Base-by-base conservation (phyloP, 1,140 invertebrate species). In the Drosophila repletoides region DNA sequence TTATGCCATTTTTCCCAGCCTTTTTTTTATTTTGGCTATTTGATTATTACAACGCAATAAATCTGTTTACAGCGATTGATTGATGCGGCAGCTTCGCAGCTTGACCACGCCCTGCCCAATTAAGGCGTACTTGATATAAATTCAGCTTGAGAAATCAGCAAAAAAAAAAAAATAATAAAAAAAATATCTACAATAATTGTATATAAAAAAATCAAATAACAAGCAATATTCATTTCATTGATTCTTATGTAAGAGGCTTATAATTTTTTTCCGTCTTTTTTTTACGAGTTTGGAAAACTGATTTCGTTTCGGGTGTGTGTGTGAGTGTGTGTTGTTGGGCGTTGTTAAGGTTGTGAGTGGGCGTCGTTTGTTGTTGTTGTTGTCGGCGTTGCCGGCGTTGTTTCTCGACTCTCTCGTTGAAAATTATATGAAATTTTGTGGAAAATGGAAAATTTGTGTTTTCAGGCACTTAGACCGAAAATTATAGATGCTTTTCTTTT, bases 361-460 rank as follows among this genome's bases (percentile, higher is more conserved):
- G 41, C 41, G 41, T 45, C 29, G 41, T 45, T 36, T 45, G 22
- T 28, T 43, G 40, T 22, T 21, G 17, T 41, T 41, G 38, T 41
- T 43, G 41, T 14, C 28, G 22, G n/a, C n/a, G n/a, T n/a, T n/a
- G n/a, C n/a, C n/a, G n/a, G n/a, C n/a, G n/a, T n/a, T n/a, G n/a
- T n/a, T n/a, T n/a, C n/a, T n/a, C n/a, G n/a, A n/a, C n/a, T n/a
- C n/a, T n/a, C n/a, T 14, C 15, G 24, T 45, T 22, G 3, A 24
- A 45, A 45, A 45, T 45, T 29, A 29, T 45, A 45, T 28, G 24
- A 45, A 29, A 45, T 45, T 29, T 45, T n/a, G n/a, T 71, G 48
- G 48, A 33, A 76, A 76, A 76, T 76, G 73, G 73, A 76, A 76
- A 76, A 76, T 76, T 48, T 66, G 71, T 76, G 73, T 76, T 76